Conservation (phyloP, 2,797 vertebrate species). For the Fistularia tabacaria region DNA sequence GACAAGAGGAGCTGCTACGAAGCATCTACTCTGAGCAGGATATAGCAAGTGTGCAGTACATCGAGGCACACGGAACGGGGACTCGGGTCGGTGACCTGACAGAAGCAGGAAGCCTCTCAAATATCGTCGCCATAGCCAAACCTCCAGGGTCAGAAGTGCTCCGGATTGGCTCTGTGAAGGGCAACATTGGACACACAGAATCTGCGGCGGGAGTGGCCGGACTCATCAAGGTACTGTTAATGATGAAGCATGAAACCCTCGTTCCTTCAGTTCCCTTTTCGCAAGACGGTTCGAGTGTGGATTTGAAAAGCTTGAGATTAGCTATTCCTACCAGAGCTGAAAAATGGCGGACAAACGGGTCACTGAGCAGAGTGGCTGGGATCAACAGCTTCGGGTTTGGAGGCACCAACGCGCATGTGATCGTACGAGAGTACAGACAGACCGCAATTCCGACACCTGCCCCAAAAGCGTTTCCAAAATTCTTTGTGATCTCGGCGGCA, state of each 20-base stretch:
- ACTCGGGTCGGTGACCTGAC: slow-evolving; percentile 79
- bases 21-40: slow-evolving; percentile 76
- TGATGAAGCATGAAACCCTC: slow-evolving; percentile 84
- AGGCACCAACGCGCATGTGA: slow-evolving; percentile 83
- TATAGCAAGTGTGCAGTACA: slow-evolving; percentile 76
- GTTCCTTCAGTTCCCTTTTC: slow-evolving; percentile 84
- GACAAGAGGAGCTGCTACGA: slow-evolving; percentile 81
- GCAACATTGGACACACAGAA: slow-evolving; percentile 88
- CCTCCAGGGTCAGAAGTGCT: slow-evolving; percentile 56
- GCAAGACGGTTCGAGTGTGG: slow-evolving; percentile 69
- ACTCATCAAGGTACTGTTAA: slow-evolving; percentile 87
- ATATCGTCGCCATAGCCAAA: slow-evolving; percentile 72
- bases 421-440: slow-evolving; percentile 76
- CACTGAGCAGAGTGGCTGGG: slow-evolving; percentile 75
- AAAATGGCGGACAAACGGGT: slow-evolving; percentile 73
- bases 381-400: slow-evolving; percentile 90
- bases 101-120: slow-evolving; percentile 80
- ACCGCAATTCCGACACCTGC: slow-evolving; percentile 20
- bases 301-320: slow-evolving; percentile 74
- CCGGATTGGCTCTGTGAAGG: slow-evolving; percentile 83
- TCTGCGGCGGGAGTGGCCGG: slow-evolving; percentile 86
- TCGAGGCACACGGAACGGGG: slow-evolving; percentile 87
- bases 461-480: slow-evolving; percentile 50
- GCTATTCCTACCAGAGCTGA: slow-evolving; percentile 69
- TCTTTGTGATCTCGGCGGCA: slow-evolving; percentile 80